Conservation (phyloP, 1,140 invertebrate genomes). For the Cyclina sinensis region DNA sequence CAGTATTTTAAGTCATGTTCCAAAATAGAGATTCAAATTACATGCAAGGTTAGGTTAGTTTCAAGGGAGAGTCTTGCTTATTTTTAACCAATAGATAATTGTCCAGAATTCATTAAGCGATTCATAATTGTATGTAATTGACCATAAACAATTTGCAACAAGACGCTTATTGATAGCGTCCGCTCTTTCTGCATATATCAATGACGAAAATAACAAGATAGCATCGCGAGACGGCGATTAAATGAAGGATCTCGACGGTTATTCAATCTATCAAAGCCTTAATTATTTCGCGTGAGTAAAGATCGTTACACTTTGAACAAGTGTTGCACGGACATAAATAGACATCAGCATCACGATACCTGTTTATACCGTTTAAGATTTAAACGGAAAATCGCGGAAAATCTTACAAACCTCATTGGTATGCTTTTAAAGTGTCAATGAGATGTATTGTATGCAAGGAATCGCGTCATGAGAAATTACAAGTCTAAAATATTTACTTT, state of each 20-base stretch:
- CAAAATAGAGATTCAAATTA: neutral
- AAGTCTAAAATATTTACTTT: no score
- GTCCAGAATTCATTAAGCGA: slow-evolving; percentile 21
- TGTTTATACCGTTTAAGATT: neutral
- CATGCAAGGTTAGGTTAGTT: neutral
- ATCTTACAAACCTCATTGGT: neutral
- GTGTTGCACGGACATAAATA: slow-evolving; percentile 18
- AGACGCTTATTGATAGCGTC: neutral
- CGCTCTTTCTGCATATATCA: slow-evolving; percentile 49
- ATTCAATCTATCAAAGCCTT: slow-evolving; percentile 33
- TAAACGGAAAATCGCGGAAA: neutral
- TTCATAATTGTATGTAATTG: slow-evolving; percentile 53
- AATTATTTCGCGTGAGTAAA: slow-evolving; percentile 41
- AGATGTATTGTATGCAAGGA: no score
- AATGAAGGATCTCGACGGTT: slow-evolving; percentile 14
- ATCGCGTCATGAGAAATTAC: no score
- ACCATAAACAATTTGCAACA: slow-evolving; percentile 44
- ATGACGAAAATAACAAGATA: slow-evolving; percentile 37
- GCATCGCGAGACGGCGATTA: neutral
- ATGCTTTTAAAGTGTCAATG: neutral
- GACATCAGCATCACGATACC: neutral
- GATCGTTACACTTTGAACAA: slow-evolving; percentile 9
- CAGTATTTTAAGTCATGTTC: slow-evolving; percentile 18
- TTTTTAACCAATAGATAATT: slow-evolving; percentile 9
- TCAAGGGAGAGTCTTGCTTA: slow-evolving; percentile 5